Evolutionary conservation across 1,140 invertebrate genomes (phyloP).

Genomic region (Myzus persicae): DNA sequence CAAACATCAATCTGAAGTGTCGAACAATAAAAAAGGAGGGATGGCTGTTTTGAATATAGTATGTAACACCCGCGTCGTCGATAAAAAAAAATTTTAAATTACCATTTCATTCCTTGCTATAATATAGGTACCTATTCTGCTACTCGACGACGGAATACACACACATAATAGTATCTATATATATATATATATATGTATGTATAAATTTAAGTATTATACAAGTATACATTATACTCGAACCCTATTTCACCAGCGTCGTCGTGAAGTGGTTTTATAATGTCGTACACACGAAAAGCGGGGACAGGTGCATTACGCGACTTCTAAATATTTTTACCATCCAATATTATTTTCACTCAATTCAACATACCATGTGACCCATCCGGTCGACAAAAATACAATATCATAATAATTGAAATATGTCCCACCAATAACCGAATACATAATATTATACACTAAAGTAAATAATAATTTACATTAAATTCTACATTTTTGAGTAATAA

Average conservation of each 20-base stretch:
- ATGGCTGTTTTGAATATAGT: neutral
- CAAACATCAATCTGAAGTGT: neutral
- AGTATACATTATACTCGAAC: neutral
- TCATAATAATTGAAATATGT: neutral
- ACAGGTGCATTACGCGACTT: neutral
- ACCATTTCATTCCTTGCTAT: neutral
- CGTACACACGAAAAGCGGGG: neutral
- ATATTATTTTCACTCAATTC: neutral
- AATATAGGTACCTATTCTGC: neutral
- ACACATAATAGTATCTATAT: neutral
- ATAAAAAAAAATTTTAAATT: slow-evolving; percentile 19
- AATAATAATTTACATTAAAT: too few relatives aligned
- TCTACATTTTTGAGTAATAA: too few relatives aligned
- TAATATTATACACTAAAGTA: too few relatives aligned
- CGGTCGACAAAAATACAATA: neutral
- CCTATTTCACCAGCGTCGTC: neutral
- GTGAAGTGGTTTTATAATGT: neutral
- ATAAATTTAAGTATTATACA: neutral
- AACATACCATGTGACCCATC: neutral
- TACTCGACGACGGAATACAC: neutral
- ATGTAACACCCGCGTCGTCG: neutral
- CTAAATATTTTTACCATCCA: neutral
- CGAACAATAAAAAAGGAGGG: neutral
- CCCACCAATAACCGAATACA: neutral
- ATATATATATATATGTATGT: too few relatives aligned